These are phyloP conservation scores for Oligia fasciuncula DNA, from an alignment of 2,888 invertebrate species.

Conservation along the genomic window DNA sequence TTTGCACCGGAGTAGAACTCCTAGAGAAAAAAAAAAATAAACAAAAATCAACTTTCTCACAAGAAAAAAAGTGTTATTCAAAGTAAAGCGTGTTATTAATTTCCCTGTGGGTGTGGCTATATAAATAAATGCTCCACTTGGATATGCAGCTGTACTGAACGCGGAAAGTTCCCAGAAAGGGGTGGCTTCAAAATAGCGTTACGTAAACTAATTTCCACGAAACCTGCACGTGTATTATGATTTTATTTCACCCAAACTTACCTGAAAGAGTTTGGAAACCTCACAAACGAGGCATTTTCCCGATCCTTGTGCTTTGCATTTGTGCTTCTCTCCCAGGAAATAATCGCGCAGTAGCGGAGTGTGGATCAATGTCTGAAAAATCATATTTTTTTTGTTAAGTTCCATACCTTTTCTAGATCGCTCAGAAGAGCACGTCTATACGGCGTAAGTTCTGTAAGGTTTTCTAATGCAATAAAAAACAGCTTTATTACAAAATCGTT, in stretches of 20 bases:
- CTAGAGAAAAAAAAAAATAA: conserved; percentile 75
- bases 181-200: conserved; percentile 27
- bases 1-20: conserved; percentile 98
- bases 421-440: background rate
- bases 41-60: conserved; percentile 24
- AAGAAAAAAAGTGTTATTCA: conserved; percentile 2
- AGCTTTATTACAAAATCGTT: background rate
- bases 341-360: conserved; percentile 98
- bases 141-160: conserved; percentile 38
- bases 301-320: conserved; percentile 93
- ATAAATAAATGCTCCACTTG: conserved; percentile 52
- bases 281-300: conserved; percentile 98
- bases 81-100: conserved; percentile 43
- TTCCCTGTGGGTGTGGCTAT: conserved; percentile 35
- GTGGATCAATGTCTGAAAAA: conserved; percentile 95
- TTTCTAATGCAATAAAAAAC: background rate
- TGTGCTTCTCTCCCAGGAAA: conserved; percentile 97
- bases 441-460: background rate
- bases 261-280: conserved; percentile 98
- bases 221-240: conserved; percentile 5
- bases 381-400: background rate
- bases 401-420: background rate
- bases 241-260: conserved; percentile 75
- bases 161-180: conserved; percentile 51
- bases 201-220: conserved; percentile 40